These are phyloP conservation scores for Polypedilum vanderplanki DNA, from an alignment of 1,140 invertebrate genomes.

Conservation along the genomic window DNA sequence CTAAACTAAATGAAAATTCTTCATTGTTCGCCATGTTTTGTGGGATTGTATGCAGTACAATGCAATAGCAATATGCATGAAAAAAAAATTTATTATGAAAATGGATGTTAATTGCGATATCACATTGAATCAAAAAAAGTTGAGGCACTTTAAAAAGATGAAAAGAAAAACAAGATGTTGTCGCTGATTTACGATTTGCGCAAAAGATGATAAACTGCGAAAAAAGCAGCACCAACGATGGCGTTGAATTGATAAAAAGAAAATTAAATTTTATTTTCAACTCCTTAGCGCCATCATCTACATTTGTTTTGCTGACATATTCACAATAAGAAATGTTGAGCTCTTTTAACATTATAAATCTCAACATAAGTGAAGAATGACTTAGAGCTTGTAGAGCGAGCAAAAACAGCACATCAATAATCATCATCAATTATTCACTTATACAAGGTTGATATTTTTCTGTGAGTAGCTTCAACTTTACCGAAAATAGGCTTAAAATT, in stretches of 20 bases:
- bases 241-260: too few relatives aligned
- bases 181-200: too few relatives aligned
- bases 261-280: too few relatives aligned
- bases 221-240: too few relatives aligned
- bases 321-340: too few relatives aligned
- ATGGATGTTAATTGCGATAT: constrained; percentile 6
- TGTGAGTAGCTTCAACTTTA: neutral
- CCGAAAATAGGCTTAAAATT: neutral
- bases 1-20: neutral
- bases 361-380: too few relatives aligned
- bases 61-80: neutral
- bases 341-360: too few relatives aligned
- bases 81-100: neutral
- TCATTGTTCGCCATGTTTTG: constrained; percentile 10
- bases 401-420: neutral
- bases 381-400: neutral
- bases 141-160: too few relatives aligned
- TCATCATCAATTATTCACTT: neutral
- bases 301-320: too few relatives aligned
- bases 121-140: neutral
- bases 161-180: too few relatives aligned
- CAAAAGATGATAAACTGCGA: too few relatives aligned
- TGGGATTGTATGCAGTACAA: neutral
- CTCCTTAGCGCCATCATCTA: too few relatives aligned
- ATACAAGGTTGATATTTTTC: neutral